These are phyloP conservation scores for Spisula subtruncata DNA, from an alignment of 2,888 invertebrate genomes.

Conservation along the genomic window DNA sequence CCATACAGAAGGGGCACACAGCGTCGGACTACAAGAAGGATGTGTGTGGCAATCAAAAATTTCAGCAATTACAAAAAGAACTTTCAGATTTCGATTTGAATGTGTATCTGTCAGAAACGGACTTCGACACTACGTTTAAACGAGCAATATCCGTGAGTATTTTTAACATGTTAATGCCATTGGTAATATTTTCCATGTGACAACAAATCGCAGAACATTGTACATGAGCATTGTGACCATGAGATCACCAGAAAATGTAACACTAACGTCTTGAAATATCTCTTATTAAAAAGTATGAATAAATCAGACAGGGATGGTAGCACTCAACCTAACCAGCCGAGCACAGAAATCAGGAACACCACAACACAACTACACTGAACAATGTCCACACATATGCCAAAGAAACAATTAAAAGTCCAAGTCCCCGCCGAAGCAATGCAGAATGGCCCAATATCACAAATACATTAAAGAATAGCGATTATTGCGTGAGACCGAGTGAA, in stretches of 20 bases:
- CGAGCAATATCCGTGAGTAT: conserved; percentile 76
- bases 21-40: conserved; percentile 76
- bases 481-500: too few species aligned
- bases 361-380: too few species aligned
- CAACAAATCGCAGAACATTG: background rate
- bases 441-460: too few species aligned
- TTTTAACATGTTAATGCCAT: background rate
- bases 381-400: too few species aligned
- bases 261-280: too few species aligned
- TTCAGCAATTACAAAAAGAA: conserved; percentile 73
- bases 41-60: conserved; percentile 72
- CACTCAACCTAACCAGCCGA: too few species aligned
- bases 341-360: too few species aligned
- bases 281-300: too few species aligned
- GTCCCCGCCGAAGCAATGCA: too few species aligned
- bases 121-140: conserved; percentile 78
- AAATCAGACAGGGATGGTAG: too few species aligned
- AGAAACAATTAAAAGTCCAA: too few species aligned
- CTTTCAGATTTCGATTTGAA: conserved; percentile 78
- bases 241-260: background rate
- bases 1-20: conserved; percentile 74
- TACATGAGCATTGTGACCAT: background rate
- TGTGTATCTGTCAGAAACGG: conserved; percentile 77
- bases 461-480: too few species aligned
- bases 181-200: background rate